Conservation (phyloP, 2,797 vertebrate species). For the Balearica regulorum region DNA sequence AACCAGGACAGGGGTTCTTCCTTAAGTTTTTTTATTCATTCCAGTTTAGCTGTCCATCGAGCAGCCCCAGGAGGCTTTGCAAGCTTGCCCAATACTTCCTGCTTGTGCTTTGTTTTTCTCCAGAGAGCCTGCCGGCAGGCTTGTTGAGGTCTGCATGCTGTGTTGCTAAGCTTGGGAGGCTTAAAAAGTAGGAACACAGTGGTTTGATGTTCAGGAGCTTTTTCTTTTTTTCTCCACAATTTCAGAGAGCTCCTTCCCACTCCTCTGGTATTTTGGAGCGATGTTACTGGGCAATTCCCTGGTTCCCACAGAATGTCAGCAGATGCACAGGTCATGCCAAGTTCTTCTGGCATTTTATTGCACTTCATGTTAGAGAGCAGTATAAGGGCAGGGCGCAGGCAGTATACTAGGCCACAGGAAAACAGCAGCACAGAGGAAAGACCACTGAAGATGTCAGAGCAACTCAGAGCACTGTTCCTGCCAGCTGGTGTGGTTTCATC, state of each 20-base stretch:
- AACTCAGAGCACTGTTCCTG: background rate
- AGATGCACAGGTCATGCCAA: background rate
- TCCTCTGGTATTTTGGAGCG: background rate
- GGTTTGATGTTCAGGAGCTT: background rate
- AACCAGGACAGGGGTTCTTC: background rate
- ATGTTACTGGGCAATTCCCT: background rate
- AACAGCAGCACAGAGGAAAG: background rate
- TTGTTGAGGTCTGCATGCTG: background rate
- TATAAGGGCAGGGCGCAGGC: background rate
- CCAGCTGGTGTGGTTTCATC: background rate
- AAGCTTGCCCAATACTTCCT: background rate
- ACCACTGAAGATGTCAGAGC: rapidly evolving
- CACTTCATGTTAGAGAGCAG: background rate
- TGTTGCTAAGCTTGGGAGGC: background rate
- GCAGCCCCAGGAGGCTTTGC: background rate
- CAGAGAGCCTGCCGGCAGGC: background rate
- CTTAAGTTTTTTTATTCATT: background rate
- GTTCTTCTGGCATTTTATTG: background rate
- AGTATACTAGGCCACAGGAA: background rate
- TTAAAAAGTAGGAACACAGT: background rate
- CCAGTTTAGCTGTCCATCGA: background rate
- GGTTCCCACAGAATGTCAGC: background rate
- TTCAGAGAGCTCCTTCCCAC: background rate
- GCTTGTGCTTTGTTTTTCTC: background rate
- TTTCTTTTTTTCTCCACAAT: background rate